Evolutionary conservation across 2,888 invertebrate genomes (phyloP), one percentile per base, ranked within the genome.

Genomic region (Carpatolechia fugitivella): DNA sequence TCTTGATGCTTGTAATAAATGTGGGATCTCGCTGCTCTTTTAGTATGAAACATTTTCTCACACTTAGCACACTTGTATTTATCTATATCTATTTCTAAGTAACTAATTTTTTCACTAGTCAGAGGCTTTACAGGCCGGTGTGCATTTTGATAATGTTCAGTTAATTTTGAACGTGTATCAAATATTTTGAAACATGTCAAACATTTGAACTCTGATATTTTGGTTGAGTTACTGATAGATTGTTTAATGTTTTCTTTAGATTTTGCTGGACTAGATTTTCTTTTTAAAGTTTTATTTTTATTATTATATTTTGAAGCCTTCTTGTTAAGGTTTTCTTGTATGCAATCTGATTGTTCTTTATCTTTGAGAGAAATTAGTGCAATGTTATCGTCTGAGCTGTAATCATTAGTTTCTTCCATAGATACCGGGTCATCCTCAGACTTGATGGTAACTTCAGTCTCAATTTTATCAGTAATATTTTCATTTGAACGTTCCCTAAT

Each of bases 141-240:
- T n/a, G 1, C 29, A 13, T 44, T 29, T n/a, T n/a, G 10, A 29
- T 44, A 44, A 44, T 44, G 44, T 29, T 44, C 5, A 1, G 29
- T 44, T 44, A 44, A 29, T n/a, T 13, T 14, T 13, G 1, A 1
- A 13, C 29, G 24, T 5, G 44, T 13, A 6, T 44, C 44, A 13
- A 44, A 24, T 29, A 44, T 11, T 44, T 44, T n/a, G 20, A 44
- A 44, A 44, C 44, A 44, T n/a, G 24, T 44, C n/a, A 24, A 44
- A 11, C 44, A 44, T 44, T 29, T 44, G 13, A 6, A 44, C n/a
- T 29, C 24, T 11, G 4, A 6, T 29, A n/a, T 13, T 38, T 38
- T 13, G 13, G 24, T 44, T n/a, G 24, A n/a, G 18, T 41, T 24
- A 24, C 24, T 24, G 6, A 24, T 24, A 4, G 24, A 4, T 2